phyloP scores from a whole-genome alignment of 2,888 invertebrate genomes.

The Heteromyza rotundicornis region DNA sequence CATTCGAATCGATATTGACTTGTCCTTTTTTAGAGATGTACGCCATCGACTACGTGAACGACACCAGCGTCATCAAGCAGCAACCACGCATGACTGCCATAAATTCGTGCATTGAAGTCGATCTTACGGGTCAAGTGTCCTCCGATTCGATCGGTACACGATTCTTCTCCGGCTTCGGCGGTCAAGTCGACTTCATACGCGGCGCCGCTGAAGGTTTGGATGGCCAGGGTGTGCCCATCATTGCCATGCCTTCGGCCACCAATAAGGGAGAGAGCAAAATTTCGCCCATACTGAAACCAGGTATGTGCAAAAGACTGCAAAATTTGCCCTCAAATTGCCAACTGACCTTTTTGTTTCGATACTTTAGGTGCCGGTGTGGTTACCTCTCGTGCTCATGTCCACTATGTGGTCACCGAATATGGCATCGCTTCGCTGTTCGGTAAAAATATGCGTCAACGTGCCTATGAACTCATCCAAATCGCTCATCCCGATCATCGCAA shows the following conservation, averaged over 20 bases:
- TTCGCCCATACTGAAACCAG: slow-evolving; percentile 78
- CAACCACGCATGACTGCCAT: slow-evolving; percentile 95
- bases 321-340: background rate
- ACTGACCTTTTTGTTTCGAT: no score
- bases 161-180: slow-evolving; percentile 83
- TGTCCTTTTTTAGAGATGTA: no score
- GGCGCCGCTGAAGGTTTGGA: slow-evolving; percentile 87
- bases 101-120: slow-evolving; percentile 94
- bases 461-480: slow-evolving; percentile 85
- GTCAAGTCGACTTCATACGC: slow-evolving; percentile 92
- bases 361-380: slow-evolving; percentile 88
- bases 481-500: slow-evolving; percentile 90
- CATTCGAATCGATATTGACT: background rate
- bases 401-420: slow-evolving; percentile 92
- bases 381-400: slow-evolving; percentile 88
- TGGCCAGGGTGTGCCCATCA: slow-evolving; percentile 88
- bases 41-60: slow-evolving; percentile 88
- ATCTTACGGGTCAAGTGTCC: slow-evolving; percentile 91
- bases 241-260: slow-evolving; percentile 83
- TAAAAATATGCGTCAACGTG: slow-evolving; percentile 85
- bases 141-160: slow-evolving; percentile 87
- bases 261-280: slow-evolving; percentile 85
- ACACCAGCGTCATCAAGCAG: slow-evolving; percentile 78
- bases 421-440: slow-evolving; percentile 92
- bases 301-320: slow-evolving; percentile 65